Evolutionary conservation across 2,797 vertebrate genomes (phyloP).

Genomic region (Chiroxiphia lanceolata): DNA sequence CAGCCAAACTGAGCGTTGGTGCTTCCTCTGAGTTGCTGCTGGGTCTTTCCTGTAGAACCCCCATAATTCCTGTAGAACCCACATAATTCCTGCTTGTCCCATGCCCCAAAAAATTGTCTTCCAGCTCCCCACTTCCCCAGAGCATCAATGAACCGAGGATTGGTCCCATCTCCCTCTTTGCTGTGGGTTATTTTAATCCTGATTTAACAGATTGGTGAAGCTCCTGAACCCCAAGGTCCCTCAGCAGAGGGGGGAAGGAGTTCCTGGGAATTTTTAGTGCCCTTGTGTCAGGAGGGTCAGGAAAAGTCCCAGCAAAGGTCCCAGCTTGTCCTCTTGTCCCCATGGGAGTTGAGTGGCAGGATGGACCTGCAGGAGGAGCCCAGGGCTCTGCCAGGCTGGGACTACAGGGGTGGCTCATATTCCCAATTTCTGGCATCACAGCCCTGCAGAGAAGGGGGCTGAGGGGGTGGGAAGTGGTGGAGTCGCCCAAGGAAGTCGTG

Average conservation of each 20-base stretch:
- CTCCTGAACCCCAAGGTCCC: background rate
- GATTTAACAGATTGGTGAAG: background rate
- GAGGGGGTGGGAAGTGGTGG: background rate
- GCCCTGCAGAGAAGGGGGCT: background rate
- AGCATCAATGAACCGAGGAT: background rate
- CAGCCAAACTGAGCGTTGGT: background rate
- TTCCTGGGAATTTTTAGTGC: background rate
- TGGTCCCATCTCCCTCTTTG: background rate
- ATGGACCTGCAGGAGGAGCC: background rate
- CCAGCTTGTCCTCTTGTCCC: background rate
- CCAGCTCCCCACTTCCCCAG: background rate
- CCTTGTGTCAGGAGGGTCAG: background rate
- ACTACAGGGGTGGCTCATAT: accelerated
- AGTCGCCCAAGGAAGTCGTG: background rate
- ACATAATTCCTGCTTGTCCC: background rate
- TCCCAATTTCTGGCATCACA: background rate
- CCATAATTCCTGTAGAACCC: background rate
- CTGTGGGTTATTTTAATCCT: background rate
- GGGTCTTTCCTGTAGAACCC: background rate
- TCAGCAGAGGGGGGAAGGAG: background rate
- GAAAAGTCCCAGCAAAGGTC: accelerated
- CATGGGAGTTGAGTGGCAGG: accelerated
- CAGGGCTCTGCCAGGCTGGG: background rate
- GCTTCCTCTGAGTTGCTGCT: background rate
- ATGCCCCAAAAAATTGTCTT: background rate